Evolutionary conservation across 2,797 vertebrate genomes (phyloP).

Genomic region (Sebastes iracundus): DNA sequence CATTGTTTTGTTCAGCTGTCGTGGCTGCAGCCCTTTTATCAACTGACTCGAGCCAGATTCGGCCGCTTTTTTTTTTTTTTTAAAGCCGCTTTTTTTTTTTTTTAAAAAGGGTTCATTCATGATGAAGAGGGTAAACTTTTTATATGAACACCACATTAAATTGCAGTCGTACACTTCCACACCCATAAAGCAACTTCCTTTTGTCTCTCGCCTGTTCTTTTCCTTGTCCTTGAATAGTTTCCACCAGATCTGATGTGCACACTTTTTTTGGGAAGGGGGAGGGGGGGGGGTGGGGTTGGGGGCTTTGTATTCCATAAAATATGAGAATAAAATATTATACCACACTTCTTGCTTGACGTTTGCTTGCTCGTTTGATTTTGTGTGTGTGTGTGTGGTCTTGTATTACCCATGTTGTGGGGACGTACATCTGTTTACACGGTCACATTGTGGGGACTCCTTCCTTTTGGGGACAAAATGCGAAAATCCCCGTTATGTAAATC

Average conservation of each 20-base stretch:
- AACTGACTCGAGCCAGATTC: constrained; percentile 33
- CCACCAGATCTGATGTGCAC: constrained; percentile 67
- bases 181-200: constrained; percentile 35
- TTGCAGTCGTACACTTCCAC: constrained; percentile 52
- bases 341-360: constrained; percentile 44
- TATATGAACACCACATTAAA: constrained; percentile 57
- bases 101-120: constrained; percentile 35
- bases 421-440: too few relatives aligned
- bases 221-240: constrained; percentile 55
- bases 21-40: constrained; percentile 41
- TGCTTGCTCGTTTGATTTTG: neutral
- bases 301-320: constrained; percentile 81
- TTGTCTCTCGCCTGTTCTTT: constrained; percentile 47
- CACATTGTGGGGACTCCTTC: neutral
- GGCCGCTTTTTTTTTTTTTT: constrained; percentile 28
- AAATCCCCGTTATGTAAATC: neutral
- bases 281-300: constrained; percentile 1
- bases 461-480: neutral
- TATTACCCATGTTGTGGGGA: too few relatives aligned
- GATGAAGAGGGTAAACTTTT: constrained; percentile 59
- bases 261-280: constrained; percentile 25
- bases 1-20: constrained; percentile 13
- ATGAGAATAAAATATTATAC: constrained; percentile 82
- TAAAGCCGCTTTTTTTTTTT: constrained; percentile 24
- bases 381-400: too few relatives aligned